Conservation (phyloP, 1,140 invertebrate genomes). For the Heliconius himera region DNA sequence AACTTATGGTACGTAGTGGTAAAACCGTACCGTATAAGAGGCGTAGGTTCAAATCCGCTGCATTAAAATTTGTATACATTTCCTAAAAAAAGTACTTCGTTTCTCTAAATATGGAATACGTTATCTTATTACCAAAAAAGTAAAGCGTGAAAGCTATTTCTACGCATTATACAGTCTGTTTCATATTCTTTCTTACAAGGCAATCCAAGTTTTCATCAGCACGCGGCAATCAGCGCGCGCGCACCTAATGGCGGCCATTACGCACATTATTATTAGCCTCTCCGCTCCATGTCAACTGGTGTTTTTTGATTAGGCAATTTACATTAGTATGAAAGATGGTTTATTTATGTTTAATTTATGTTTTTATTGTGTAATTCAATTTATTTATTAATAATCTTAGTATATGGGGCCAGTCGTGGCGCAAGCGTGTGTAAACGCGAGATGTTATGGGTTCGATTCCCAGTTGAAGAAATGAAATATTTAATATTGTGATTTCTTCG, state of each 20-base stretch:
- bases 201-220: conserved; percentile 74
- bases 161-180: background rate
- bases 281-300: conserved; percentile 57
- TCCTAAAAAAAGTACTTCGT: no score
- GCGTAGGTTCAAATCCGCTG: no score
- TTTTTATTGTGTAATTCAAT: background rate
- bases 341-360: background rate
- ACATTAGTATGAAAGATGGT: conserved; percentile 1
- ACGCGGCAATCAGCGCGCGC: conserved; percentile 62
- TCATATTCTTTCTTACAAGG: conserved; percentile 45
- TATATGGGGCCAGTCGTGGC: no score
- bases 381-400: background rate
- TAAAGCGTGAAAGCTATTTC: background rate
- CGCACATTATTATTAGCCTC: conserved; percentile 70
- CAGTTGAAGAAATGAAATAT: no score
- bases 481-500: no score
- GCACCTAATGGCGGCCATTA: conserved; percentile 71
- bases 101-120: no score
- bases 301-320: conserved; percentile 44
- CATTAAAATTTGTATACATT: no score
- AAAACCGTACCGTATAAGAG: no score
- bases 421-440: no score
- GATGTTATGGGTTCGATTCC: no score
- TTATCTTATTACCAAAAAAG: no score
- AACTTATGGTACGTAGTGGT: no score